Conservation (phyloP, 2,888 invertebrate genomes). For the Kuschelorhynchus macadamiae region DNA sequence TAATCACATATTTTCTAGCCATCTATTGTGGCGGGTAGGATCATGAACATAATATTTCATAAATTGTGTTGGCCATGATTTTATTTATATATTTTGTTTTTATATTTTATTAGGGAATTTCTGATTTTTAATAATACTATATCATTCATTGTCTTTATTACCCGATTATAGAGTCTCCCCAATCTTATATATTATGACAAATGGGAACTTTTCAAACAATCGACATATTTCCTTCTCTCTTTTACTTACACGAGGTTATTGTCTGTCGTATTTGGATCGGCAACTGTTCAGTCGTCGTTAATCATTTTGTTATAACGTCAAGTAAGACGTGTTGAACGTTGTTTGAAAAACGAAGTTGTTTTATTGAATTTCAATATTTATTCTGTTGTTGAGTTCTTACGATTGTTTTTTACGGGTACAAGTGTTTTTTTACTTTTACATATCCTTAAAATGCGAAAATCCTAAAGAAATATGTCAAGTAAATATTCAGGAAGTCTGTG, state of each 20-base stretch:
- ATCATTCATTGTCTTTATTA: too few species aligned
- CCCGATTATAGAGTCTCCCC: too few species aligned
- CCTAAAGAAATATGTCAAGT: slow-evolving; percentile 63
- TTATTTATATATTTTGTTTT: too few species aligned
- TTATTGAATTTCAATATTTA: neutral
- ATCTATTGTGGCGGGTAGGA: too few species aligned
- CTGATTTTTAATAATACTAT: too few species aligned
- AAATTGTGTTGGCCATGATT: too few species aligned
- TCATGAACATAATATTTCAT: too few species aligned
- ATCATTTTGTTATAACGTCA: neutral
- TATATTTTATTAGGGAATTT: too few species aligned
- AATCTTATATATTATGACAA: neutral
- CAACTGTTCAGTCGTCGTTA: neutral
- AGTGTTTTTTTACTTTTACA: neutral
- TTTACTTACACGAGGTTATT: neutral
- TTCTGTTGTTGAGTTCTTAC: neutral
- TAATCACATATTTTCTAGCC: too few species aligned
- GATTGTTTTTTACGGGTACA: neutral
- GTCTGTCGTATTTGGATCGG: neutral
- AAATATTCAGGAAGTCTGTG: slow-evolving; percentile 56
- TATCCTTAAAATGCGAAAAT: slow-evolving; percentile 33
- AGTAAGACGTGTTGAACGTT: neutral
- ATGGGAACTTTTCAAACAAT: too few species aligned
- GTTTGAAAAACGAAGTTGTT: neutral
- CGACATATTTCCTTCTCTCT: neutral